A percentile compares a stretch with the other conserved stretches of the same genome.
phyloP scores from a whole-genome alignment of 2,113 vertebrate genomes.

The Dasyornis broadbenti region DNA sequence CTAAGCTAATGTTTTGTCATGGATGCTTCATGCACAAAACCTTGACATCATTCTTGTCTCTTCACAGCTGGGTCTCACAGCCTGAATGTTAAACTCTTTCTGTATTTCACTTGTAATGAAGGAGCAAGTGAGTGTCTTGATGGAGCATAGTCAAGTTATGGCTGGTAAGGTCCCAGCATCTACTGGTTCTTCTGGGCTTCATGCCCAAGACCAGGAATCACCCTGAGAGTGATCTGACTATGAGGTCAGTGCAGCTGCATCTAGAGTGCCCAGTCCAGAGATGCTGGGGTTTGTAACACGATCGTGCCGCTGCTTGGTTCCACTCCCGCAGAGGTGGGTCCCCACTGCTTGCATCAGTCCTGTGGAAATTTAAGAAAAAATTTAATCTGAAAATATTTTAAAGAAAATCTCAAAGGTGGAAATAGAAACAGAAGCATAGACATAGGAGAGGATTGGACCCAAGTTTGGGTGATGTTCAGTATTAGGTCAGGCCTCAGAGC shows the following conservation, averaged over 20 bases:
- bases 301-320: rapidly evolving
- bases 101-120: neutral
- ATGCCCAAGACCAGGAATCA: neutral
- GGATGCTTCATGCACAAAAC: neutral
- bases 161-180: rapidly evolving
- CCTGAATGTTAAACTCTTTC: neutral
- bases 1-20: neutral
- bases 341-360: neutral
- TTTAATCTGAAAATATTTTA: neutral
- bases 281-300: rapidly evolving
- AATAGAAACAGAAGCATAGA: neutral
- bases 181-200: neutral
- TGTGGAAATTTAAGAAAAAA: neutral
- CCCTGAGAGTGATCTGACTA: neutral
- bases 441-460: neutral
- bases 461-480: neutral
- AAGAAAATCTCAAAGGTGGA: neutral
- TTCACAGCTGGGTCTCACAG: neutral
- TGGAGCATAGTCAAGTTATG: rapidly evolving
- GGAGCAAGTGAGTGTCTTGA: neutral
- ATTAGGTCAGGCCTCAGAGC: neutral
- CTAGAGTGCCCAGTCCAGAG: rapidly evolving
- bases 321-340: neutral
- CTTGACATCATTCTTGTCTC: neutral
- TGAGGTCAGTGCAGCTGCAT: neutral